Base-by-base conservation (phyloP, 1,140 invertebrate species). In the Drosophila paulistorum region DNA sequence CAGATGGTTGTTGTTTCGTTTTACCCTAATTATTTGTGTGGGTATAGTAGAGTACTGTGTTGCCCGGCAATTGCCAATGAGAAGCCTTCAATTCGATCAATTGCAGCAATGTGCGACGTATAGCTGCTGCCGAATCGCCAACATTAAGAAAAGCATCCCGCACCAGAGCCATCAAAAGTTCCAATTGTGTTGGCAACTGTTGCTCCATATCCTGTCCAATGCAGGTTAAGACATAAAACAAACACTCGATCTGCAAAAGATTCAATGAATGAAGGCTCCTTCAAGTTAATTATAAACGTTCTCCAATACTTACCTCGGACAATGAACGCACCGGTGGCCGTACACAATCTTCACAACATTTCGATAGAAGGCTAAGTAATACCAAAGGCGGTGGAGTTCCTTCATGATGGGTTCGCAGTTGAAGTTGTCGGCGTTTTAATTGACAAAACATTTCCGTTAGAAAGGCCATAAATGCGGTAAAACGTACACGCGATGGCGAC, bases 1-100 rank as follows among this genome's bases (percentile, higher is more conserved):
- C 41, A 20, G 23, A 48, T 20, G 39, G 37, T n/a, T 30, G 6
- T 30, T 30, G 13, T 20, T 65, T 6, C 30, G 20, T 39, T 5
- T 51, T 7, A n/a, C 6, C 1, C 37, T 81, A 86, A 14, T 86
- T 87, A 57, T 89, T 89, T 57, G 94, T 94, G 55, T 96, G 96
- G 92, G 97, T 97, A 92, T 98, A 98, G 92, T 98, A 98, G 58
- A 97, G 94, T 37, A 98, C 96, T 2, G 97, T 96, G 6, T 96
- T 95, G 26, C 96, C 96, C 17, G 96, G 96, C 54, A 98, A 93
- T 91, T 97, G 96, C 97, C 97, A 98, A 84, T 96, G 95, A 0
- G 96, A 96, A 1, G 97, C 97, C 89, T 97, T 96, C 55, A 98
- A 93, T 90, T 98, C 97, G 66, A 98, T 97, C 26, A 98, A 93